phyloP scores from a whole-genome alignment of 2,113 vertebrate species.

The Salvelinus namaycush region DNA sequence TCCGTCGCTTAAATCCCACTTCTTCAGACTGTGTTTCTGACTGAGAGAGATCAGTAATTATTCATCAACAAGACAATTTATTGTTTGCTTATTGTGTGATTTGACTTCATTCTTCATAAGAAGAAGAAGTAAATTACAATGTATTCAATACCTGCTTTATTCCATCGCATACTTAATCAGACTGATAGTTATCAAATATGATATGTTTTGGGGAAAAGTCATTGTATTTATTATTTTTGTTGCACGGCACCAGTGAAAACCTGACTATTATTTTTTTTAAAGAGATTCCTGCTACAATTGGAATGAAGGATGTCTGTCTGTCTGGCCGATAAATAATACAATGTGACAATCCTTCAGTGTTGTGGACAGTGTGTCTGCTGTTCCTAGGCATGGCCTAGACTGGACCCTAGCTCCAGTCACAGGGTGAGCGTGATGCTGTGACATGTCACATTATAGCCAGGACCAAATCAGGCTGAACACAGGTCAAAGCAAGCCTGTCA shows the following conservation, averaged over 20 bases:
- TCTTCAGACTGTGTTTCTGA: neutral
- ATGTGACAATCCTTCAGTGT: slow-evolving; percentile 11
- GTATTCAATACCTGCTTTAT: neutral
- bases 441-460: neutral
- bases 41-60: neutral
- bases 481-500: slow-evolving; percentile 4
- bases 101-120: neutral
- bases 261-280: too few species aligned
- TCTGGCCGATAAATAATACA: neutral
- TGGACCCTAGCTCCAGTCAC: slow-evolving; percentile 21
- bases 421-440: slow-evolving; percentile 13
- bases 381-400: neutral
- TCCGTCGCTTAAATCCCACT: slow-evolving; percentile 3
- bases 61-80: neutral
- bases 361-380: neutral
- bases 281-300: slow-evolving; percentile 15
- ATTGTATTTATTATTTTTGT: neutral
- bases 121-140: too few species aligned
- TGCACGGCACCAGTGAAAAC: neutral
- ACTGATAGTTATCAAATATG: neutral
- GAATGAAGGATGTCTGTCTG: slow-evolving; percentile 18
- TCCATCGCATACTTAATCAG: neutral
- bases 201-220: neutral
- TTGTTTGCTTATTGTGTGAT: neutral
- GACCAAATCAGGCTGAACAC: slow-evolving; percentile 13